A percentile compares a stretch with the other conserved stretches of the same genome.
Evolutionary conservation across 2,888 invertebrate genomes (phyloP).

Genomic region (Eupithecia abbreviata): DNA sequence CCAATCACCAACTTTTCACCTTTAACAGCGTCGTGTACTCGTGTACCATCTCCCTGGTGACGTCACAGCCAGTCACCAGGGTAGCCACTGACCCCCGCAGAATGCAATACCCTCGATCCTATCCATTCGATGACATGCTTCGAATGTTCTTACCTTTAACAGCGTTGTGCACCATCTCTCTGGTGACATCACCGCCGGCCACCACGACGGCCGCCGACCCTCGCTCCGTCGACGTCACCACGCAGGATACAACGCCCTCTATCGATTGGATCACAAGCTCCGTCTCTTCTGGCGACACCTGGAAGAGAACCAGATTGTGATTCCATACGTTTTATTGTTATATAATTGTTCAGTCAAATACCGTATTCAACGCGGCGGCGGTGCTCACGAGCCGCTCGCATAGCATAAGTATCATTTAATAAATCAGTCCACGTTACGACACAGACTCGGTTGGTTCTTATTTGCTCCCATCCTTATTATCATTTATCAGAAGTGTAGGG

Average conservation of each 20-base stretch:
- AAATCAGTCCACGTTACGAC: too few species aligned
- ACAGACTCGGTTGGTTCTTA: too few species aligned
- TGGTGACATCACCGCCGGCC: neutral
- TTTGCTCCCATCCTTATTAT: too few species aligned
- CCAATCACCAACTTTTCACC: neutral
- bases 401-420: too few species aligned
- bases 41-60: neutral
- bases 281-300: conserved; percentile 3
- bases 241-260: neutral
- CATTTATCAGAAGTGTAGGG: too few species aligned
- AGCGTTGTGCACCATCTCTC: neutral
- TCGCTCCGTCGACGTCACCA: neutral
- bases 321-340: neutral
- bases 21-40: neutral
- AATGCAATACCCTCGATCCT: neutral
- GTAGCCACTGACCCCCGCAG: neutral
- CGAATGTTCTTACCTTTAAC: neutral
- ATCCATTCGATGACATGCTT: neutral
- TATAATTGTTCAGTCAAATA: too few species aligned
- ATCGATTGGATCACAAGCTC: conserved; percentile 4
- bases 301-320: neutral
- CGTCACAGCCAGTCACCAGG: neutral
- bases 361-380: too few species aligned
- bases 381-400: too few species aligned
- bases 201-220: conserved; percentile 1